Percentiles rank a stretch among this genome's conserved stretches.
phyloP scores from a whole-genome alignment of 2,113 vertebrate species.

The Pteropus alecto region DNA sequence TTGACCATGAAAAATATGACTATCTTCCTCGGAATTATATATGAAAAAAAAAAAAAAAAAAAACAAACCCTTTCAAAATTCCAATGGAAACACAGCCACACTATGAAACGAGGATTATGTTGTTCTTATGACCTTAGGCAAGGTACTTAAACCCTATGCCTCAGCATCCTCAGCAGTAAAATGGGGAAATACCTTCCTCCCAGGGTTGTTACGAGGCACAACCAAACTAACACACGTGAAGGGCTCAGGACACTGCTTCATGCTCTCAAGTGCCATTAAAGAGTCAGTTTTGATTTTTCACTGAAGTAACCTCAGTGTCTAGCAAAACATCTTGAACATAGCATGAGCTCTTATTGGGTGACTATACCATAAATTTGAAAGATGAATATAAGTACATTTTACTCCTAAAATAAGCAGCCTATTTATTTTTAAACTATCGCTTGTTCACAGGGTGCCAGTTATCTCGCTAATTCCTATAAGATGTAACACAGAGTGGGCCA shows the following conservation, averaged over 20 bases:
- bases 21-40: not conserved
- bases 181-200: not conserved
- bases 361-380: not conserved
- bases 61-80: not conserved
- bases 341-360: not conserved
- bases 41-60: not conserved
- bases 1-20: not conserved
- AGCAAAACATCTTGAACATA: not conserved
- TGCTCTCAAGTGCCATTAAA: not conserved
- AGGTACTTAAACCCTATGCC: not conserved
- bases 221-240: not conserved
- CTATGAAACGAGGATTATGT: not conserved
- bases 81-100: not conserved
- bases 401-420: not conserved
- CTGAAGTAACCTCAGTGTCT: not conserved
- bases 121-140: not conserved
- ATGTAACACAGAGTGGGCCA: not conserved
- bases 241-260: not conserved
- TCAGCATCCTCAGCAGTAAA: not conserved
- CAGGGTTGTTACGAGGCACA: not conserved
- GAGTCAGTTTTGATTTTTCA: not conserved
- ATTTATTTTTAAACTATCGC: conserved; percentile 6
- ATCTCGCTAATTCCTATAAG: not conserved
- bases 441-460: not conserved
- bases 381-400: not conserved